A percentile compares a stretch with the other conserved stretches of the same genome.
Evolutionary conservation across 1,140 invertebrate genomes (phyloP).

Genomic region (Antheraea mylitta): DNA sequence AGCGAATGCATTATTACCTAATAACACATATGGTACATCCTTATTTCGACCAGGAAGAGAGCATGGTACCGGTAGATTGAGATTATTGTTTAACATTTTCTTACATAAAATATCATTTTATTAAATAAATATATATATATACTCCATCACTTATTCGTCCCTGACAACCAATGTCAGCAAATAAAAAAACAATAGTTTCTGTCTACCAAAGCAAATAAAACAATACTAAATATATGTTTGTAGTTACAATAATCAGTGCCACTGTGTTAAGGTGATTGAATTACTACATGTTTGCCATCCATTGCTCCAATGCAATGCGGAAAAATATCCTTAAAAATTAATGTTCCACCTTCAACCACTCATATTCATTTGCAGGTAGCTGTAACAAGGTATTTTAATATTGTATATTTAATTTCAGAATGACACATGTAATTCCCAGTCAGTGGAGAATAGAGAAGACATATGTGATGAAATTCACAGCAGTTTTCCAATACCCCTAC

Average conservation of each 20-base stretch:
- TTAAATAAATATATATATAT: no score
- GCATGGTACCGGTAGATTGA: conserved; percentile 1
- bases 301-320: conserved; percentile 56
- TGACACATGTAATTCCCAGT: background rate
- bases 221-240: conserved; percentile 74
- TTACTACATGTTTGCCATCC: conserved; percentile 44
- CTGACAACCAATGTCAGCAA: conserved; percentile 10
- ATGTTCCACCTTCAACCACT: conserved; percentile 36
- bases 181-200: no score
- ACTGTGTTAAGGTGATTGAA: conserved; percentile 52
- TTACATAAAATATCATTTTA: conserved; percentile 4
- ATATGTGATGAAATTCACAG: no score
- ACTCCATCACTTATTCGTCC: conserved; percentile 10
- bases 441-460: no score
- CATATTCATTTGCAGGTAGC: conserved; percentile 21
- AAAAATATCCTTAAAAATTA: conserved; percentile 40
- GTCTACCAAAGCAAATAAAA: conserved; percentile 76
- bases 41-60: background rate
- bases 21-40: conserved; percentile 1
- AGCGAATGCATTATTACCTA: conserved; percentile 6
- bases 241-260: conserved; percentile 78
- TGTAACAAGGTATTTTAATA: background rate
- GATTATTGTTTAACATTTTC: background rate
- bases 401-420: background rate
- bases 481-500: no score